Evolutionary conservation across 2,888 invertebrate species (phyloP).

Genomic region (Temnothorax unifasciatus): DNA sequence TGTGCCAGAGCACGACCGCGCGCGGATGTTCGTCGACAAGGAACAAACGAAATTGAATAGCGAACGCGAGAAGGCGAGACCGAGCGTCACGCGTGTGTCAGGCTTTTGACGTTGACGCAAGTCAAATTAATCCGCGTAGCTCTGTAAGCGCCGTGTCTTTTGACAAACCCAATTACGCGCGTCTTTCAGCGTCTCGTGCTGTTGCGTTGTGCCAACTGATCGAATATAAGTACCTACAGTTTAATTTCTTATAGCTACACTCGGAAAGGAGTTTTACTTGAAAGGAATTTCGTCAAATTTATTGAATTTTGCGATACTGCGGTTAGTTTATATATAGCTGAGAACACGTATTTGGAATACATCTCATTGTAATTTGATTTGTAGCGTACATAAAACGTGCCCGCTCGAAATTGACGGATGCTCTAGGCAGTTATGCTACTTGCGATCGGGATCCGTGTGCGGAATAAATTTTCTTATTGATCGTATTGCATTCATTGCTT

Average conservation of each 20-base stretch:
- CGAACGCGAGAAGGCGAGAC: constrained; percentile 9
- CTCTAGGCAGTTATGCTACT: constrained; percentile 38
- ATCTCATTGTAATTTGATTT: constrained; percentile 50
- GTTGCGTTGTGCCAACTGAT: constrained; percentile 11
- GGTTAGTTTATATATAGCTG: not conserved
- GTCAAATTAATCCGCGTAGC: constrained; percentile 60
- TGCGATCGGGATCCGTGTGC: constrained; percentile 25
- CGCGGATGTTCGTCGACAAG: constrained; percentile 1
- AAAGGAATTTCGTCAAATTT: not conserved
- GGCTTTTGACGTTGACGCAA: constrained; percentile 24
- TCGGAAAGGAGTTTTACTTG: not conserved
- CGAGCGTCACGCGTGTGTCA: not conserved
- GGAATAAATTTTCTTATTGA: constrained; percentile 40
- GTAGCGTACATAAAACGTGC: constrained; percentile 32
- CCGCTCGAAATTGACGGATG: constrained; percentile 25
- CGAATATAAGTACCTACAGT: too few species aligned
- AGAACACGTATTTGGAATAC: constrained; percentile 35
- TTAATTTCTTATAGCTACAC: not conserved
- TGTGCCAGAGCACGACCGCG: not conserved
- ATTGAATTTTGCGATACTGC: constrained; percentile 21
- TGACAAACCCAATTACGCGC: constrained; percentile 35
- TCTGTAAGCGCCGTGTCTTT: not conserved
- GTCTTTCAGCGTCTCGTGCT: not conserved
- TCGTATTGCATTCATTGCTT: not conserved
- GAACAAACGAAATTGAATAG: constrained; percentile 39